Evolutionary conservation across 2,113 vertebrate species (phyloP).

Genomic region (chimpanzee (Pan troglodytes)): NHGRI_mPanTro3-v2.1_pri NC_072407.2:104332001-104332500

Average conservation of each 20-base stretch:
- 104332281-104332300: background rate
- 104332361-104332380: background rate
- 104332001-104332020: background rate
- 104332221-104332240: conserved; percentile 17
- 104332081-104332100: background rate
- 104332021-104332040: background rate
- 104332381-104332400: background rate
- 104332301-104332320: background rate
- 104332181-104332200: background rate
- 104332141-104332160: background rate
- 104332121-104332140: background rate
- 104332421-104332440: background rate
- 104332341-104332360: background rate
- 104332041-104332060: background rate
- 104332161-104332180: background rate
- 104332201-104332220: background rate
- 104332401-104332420: background rate
- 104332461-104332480: conserved; percentile 15
- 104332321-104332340: background rate
- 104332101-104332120: background rate
- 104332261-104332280: conserved; percentile 40
- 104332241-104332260: background rate
- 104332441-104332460: background rate
- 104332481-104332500: background rate
- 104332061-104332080: background rate